Base-by-base conservation (phyloP, 2,888 invertebrate species). In the Archips crataeganus region DNA sequence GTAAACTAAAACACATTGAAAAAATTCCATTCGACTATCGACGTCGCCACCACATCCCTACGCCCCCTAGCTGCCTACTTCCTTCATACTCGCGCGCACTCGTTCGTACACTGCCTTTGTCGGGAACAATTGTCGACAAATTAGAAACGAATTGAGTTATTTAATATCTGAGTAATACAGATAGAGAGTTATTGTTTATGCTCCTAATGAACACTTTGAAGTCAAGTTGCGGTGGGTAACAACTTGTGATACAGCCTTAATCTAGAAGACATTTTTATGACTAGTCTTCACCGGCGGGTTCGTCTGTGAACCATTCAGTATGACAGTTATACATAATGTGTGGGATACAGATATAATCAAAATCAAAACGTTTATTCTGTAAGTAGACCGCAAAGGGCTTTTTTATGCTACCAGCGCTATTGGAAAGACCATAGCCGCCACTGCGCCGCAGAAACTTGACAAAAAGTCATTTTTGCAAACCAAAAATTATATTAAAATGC, bases 111-210 rank as follows among this genome's bases (percentile, higher is more conserved):
- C 82, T 90, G 93, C 93, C 93, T 94, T 93, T 94, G 94, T 94
- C 93, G 92, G 89, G 91, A 90, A 94, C 94, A 94, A 94, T 94
- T 92, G 94, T 94, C 91, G 94, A 91, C 94, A 94, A 94, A 94
- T 94, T 94, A 94, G 93, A 94, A 94, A 93, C 87, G 93, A 94
- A 94, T 94, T 93, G 94, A 94, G 94, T 94, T 94, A 94, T 92
- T 94, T 93, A 93, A 93, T 93, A 94, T 93, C 91, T 88, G 84
- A 87, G 89, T 88, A 90, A 91, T 90, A 87, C 82, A 63, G 66
- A 71, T 65, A 84, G 78, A 77, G 77, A 75, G 85, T 90, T 89
- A 92, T 91, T 92, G 92, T 92, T 86, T 90, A 88, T 89, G 59
- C 68, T 49, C 13, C 47, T 73, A 73, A 73, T 68, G 68, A 73